Evolutionary conservation across 1,140 invertebrate species (phyloP).

Genomic region (Drosophila oshimai): DNA sequence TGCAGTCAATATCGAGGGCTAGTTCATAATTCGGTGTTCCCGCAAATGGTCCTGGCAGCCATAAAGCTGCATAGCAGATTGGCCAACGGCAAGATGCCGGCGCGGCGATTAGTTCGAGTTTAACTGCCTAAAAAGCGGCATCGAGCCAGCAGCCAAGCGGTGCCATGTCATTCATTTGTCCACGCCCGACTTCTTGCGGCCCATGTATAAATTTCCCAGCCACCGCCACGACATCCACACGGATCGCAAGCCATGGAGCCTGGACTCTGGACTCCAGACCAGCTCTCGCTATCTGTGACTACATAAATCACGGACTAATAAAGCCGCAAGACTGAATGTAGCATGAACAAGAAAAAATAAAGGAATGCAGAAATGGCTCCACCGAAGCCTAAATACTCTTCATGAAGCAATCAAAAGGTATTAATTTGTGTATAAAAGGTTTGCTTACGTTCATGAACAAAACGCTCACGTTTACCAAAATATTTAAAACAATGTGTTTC

Average conservation of each 20-base stretch:
- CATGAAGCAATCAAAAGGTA: not conserved
- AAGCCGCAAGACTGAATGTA: conserved; percentile 75
- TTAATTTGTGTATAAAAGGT: too few species aligned
- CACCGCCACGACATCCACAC: conserved; percentile 59
- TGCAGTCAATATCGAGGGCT: conserved; percentile 55
- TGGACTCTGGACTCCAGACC: conserved; percentile 30
- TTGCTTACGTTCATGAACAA: too few species aligned
- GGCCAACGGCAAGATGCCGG: conserved; percentile 49
- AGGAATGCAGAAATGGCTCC: not conserved
- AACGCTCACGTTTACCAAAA: too few species aligned
- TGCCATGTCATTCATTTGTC: conserved; percentile 79
- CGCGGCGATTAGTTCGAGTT: conserved; percentile 72
- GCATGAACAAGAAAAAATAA: conserved; percentile 22
- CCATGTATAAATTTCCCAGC: conserved; percentile 71
- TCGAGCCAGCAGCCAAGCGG: conserved; percentile 34
- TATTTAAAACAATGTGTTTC: too few species aligned
- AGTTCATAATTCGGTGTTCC: conserved; percentile 72
- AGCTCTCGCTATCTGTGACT: conserved; percentile 73
- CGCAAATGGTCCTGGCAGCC: conserved; percentile 57
- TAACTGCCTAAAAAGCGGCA: conserved; percentile 64
- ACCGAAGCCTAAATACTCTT: conserved; percentile 2
- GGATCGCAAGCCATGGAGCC: not conserved
- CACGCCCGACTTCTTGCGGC: conserved; percentile 74
- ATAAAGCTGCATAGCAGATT: conserved; percentile 78
- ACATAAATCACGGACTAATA: conserved; percentile 81